Evolutionary conservation across 2,797 vertebrate genomes (phyloP).

Genomic region (Diplodus puntazzo): DNA sequence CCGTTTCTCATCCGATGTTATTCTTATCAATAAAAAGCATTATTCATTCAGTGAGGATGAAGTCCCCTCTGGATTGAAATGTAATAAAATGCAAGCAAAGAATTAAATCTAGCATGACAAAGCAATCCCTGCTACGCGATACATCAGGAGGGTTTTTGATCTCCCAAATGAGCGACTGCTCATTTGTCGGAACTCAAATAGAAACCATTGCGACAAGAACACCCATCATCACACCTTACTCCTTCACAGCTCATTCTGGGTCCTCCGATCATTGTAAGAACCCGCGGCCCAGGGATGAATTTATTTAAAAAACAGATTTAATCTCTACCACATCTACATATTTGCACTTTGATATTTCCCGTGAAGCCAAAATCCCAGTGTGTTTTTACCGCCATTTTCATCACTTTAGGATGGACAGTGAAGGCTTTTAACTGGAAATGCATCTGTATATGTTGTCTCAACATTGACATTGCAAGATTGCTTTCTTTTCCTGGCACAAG

Average conservation of each 20-base stretch:
- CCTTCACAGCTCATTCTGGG: not conserved
- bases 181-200: not conserved
- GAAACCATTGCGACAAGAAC: not conserved
- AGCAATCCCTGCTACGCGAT: not conserved
- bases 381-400: no score
- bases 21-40: no score
- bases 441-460: no score
- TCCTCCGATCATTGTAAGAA: constrained; percentile 17
- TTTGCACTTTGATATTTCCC: constrained; percentile 1
- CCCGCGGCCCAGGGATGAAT: not conserved
- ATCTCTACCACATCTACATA: not conserved
- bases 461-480: no score
- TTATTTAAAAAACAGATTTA: not conserved
- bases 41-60: no score
- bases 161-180: not conserved
- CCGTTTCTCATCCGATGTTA: no score
- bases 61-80: not conserved
- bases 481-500: no score
- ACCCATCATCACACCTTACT: not conserved
- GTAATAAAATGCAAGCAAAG: no score
- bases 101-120: not conserved
- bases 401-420: not conserved
- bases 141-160: not conserved
- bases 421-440: not conserved
- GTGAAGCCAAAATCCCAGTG: not conserved